phyloP scores from a whole-genome alignment of 1,140 invertebrate genomes.

The Drosophila murphyi region DNA sequence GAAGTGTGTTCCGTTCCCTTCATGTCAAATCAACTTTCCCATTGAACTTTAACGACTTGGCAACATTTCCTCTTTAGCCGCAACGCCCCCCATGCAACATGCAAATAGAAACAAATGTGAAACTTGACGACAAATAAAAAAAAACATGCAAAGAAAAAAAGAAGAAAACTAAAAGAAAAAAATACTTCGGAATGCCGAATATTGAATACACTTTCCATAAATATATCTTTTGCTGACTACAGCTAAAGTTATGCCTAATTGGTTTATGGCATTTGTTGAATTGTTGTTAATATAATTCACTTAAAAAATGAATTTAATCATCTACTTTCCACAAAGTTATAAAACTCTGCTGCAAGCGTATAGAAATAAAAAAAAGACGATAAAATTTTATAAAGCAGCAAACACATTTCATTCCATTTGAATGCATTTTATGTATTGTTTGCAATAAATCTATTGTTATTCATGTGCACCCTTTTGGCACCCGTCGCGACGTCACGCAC shows the following conservation, averaged over 20 bases:
- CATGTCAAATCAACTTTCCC: background rate
- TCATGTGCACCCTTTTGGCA: constrained; percentile 30
- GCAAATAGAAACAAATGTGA: constrained; percentile 23
- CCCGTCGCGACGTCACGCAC: constrained; percentile 9
- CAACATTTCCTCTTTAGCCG: constrained; percentile 4
- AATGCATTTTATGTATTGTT: constrained; percentile 77
- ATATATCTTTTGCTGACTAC: too few relatives aligned
- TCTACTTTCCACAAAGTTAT: background rate
- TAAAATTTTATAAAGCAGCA: constrained; percentile 27
- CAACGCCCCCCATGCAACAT: background rate
- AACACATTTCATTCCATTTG: constrained; percentile 65
- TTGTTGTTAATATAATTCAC: too few relatives aligned
- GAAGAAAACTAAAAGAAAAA: background rate
- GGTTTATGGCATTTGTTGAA: too few relatives aligned
- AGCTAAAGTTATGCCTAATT: background rate
- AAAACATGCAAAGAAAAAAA: background rate
- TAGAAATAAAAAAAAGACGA: background rate
- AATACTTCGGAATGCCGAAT: background rate
- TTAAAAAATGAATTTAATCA: background rate
- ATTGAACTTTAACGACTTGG: constrained; percentile 7
- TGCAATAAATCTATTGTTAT: constrained; percentile 81
- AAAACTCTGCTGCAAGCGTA: constrained; percentile 5
- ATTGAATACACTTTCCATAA: background rate
- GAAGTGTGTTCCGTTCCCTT: background rate
- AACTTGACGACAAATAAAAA: background rate